Base-by-base conservation (phyloP, 1,140 invertebrate genomes). In the Lasaia peninsularis region DNA sequence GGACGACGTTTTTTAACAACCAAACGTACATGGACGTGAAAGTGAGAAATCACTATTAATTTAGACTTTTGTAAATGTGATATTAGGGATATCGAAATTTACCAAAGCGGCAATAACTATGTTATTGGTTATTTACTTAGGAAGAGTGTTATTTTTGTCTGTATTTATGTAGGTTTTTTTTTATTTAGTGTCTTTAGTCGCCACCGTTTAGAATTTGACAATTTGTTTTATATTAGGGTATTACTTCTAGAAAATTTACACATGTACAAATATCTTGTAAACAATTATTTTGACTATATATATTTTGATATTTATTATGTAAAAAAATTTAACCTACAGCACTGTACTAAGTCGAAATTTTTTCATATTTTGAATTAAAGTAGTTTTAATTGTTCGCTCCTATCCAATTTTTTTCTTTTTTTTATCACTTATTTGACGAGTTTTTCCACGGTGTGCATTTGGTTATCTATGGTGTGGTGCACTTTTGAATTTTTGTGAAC, bases 1-100 rank as follows among this genome's bases (percentile, higher is more conserved):
- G 94, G 68, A 94, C 89, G 56, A 91, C 90, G 53, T 86, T 88
- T 62, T 75, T 71, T 44, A 86, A 88, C 52, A 86, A 88, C 57
- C 85, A 88, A 65, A 88, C 83, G 6, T 88, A 88, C 60, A 85
- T 88, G 67, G 73, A 88, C 53, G 74, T 75, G 11, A 86, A 86
- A 71, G 75, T 73, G 12, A 82, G 80, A 66, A 67, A 52, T 49
- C 65, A 61, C 54, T 73, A 81, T 58, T 81, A 72, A 40, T 57
- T 65, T 59, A 69, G 65, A 75, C 64, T 65, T 70, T 48, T 80
- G 65, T 64, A 71, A 76, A 64, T 85, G 81, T 85, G 84, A 87
- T 85, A 85, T 75, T 83, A 76, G 75, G 60, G 62, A 75, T 73
- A 69, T 63, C 61, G 51, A 55, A 60, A 49, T 35, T 62, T 40